These are phyloP conservation scores for Drosophila prolongata DNA, from an alignment of 2,888 invertebrate species.

Conservation along the genomic window DNA sequence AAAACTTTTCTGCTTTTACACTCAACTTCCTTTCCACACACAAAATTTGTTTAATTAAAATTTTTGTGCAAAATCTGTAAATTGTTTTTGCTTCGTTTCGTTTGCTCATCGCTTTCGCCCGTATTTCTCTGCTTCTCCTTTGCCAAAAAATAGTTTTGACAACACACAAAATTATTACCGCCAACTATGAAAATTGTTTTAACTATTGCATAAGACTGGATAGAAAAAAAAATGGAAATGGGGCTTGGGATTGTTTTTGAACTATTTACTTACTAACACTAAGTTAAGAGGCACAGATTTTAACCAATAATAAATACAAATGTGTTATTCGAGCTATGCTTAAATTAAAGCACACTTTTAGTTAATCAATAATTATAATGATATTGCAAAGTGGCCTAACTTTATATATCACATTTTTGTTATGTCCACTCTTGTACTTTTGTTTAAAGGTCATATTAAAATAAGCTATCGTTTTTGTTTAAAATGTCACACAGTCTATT, in stretches of 20 bases:
- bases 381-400: no score
- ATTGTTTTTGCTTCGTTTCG: constrained; percentile 66
- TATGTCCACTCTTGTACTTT: not conserved
- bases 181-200: constrained; percentile 53
- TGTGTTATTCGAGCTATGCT: no score
- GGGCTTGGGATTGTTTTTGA: not conserved
- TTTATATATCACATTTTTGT: no score
- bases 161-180: constrained; percentile 58
- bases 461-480: not conserved
- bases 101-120: constrained; percentile 28
- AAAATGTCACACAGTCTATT: not conserved
- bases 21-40: constrained; percentile 71
- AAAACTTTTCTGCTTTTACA: constrained; percentile 61
- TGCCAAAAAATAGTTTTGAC: constrained; percentile 60
- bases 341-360: no score
- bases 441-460: not conserved
- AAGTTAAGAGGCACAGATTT: not conserved
- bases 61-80: constrained; percentile 78
- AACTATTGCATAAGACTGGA: constrained; percentile 46
- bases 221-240: constrained; percentile 8
- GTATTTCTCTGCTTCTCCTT: constrained; percentile 9
- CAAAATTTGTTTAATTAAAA: constrained; percentile 80
- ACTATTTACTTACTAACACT: constrained; percentile 6
- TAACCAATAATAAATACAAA: no score
- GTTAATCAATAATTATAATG: no score